Percentiles rank a stretch among this genome's conserved stretches.
Evolutionary conservation across 2,113 vertebrate genomes (phyloP).

Genomic region (Megaceryle torquata): DNA sequence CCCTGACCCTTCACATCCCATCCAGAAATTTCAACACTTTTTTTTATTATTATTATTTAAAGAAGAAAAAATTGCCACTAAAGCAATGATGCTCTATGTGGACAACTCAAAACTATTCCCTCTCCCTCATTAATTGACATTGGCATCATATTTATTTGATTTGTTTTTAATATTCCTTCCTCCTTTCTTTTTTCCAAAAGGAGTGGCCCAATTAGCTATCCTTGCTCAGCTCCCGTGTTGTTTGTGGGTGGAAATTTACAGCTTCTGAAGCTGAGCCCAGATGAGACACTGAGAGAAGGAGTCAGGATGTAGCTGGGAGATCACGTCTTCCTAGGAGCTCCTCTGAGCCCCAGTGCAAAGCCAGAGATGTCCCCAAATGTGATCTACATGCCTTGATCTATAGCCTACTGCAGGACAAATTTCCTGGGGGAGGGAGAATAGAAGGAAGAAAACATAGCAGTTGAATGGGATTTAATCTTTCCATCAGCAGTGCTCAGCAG

Average conservation of each 20-base stretch:
- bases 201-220: neutral
- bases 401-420: neutral
- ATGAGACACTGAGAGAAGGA: neutral
- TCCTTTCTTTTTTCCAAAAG: neutral
- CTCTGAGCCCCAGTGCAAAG: neutral
- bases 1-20: neutral
- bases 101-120: neutral
- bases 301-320: neutral
- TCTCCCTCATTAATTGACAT: neutral
- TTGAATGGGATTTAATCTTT: neutral
- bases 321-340: rapidly evolving
- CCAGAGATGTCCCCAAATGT: neutral
- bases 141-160: neutral
- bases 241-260: constrained; percentile 20
- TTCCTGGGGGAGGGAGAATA: neutral
- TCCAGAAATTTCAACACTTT: neutral
- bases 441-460: neutral
- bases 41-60: neutral
- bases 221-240: neutral
- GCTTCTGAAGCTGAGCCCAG: neutral
- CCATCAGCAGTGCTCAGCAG: neutral
- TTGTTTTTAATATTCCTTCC: neutral
- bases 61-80: neutral
- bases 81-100: neutral
- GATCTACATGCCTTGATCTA: neutral